phyloP scores from a whole-genome alignment of 2,113 vertebrate genomes.

The Cisticola juncidis region DNA sequence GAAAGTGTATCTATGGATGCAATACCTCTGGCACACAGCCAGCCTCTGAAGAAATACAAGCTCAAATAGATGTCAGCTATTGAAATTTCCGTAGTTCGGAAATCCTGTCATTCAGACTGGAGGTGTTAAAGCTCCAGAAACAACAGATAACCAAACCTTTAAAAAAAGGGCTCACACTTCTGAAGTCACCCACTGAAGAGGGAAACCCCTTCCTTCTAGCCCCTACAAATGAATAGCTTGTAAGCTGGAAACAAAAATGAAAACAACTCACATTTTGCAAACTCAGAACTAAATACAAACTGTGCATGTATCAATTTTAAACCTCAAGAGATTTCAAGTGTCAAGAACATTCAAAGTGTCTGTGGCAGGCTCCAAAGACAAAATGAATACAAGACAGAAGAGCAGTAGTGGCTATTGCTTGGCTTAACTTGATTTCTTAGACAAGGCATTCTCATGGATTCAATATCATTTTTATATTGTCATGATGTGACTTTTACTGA shows the following conservation, averaged over 20 bases:
- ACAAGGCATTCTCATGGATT: background rate
- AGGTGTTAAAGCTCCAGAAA: slow-evolving; percentile 7
- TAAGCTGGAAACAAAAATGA: background rate
- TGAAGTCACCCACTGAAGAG: background rate
- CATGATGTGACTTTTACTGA: background rate
- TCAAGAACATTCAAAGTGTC: background rate
- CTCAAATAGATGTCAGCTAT: slow-evolving; percentile 12
- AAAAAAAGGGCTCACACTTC: background rate
- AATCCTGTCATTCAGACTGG: slow-evolving; percentile 19
- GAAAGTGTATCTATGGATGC: background rate
- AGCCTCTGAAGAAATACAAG: slow-evolving; percentile 10
- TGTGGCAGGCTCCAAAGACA: background rate
- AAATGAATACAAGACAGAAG: background rate
- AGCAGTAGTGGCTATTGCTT: background rate
- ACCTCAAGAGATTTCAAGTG: background rate
- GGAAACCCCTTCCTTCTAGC: background rate
- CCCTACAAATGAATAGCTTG: background rate
- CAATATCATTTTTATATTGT: background rate
- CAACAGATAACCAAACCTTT: background rate
- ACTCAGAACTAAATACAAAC: background rate
- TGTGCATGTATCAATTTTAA: background rate
- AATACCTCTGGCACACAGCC: background rate
- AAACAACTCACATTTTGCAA: background rate
- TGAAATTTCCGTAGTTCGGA: slow-evolving; percentile 10
- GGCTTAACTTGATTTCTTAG: background rate